Evolutionary conservation across 2,113 vertebrate genomes (phyloP).

Genomic region (Tetrax tetrax): DNA sequence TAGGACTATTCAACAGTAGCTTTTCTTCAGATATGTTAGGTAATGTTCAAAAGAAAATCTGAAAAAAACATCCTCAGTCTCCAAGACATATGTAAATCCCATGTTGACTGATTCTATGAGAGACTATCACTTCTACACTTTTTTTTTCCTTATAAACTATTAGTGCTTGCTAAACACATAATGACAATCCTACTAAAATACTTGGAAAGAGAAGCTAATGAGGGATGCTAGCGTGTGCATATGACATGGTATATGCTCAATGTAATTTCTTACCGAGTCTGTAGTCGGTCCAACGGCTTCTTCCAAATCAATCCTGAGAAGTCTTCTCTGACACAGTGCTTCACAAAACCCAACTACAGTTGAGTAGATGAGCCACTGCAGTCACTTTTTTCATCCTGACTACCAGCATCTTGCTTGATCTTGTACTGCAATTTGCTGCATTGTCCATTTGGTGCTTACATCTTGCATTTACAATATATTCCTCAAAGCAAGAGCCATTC

Average conservation of each 20-base stretch:
- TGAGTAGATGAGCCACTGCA: not conserved
- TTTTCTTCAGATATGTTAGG: not conserved
- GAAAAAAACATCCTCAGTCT: not conserved
- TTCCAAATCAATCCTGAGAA: not conserved
- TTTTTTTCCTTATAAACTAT: not conserved
- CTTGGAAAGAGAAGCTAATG: not conserved
- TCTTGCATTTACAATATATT: not conserved
- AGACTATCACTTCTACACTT: not conserved
- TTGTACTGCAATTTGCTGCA: not conserved
- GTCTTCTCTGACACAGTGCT: not conserved
- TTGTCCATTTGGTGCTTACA: not conserved
- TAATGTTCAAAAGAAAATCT: not conserved
- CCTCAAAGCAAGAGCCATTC: not conserved
- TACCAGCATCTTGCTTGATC: not conserved
- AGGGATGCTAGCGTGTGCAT: not conserved
- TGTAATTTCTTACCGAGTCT: not conserved
- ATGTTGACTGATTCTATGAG: not conserved
- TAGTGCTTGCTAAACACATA: not conserved
- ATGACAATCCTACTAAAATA: not conserved
- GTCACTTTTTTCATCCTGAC: not conserved
- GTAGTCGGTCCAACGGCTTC: not conserved
- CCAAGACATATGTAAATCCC: not conserved
- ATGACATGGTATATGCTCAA: accelerated
- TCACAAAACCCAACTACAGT: not conserved
- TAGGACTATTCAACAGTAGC: not conserved